Evolutionary conservation across 2,888 invertebrate genomes (phyloP), one percentile per base, ranked within the genome.

Genomic region (Clanis bilineata): DNA sequence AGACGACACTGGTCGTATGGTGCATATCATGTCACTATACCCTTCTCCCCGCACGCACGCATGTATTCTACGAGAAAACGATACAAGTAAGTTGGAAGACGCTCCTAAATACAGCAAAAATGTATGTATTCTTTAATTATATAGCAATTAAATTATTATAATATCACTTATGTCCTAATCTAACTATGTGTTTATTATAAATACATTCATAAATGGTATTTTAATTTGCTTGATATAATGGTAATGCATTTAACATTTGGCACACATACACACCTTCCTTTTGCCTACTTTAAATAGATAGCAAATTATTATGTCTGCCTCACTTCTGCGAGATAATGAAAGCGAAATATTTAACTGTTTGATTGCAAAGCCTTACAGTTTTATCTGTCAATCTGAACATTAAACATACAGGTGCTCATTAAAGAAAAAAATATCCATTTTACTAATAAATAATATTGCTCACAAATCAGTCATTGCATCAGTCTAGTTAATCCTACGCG

Each of bases 31-130:
- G n/a, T n/a, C n/a, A n/a, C n/a, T n/a, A n/a, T n/a, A n/a, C 66
- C 76, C 76, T 72, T 74, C 74, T 69, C 80, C 79, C 72, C 77
- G 64, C 71, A 66, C 74, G 57, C 66, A 76, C 69, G 62, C 73
- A 70, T 76, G 63, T 80, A 78, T 68, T 76, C 85, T 88, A 88
- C 83, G 77, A 87, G 82, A 83, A 87, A 88, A 82, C 78, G 82
- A 88, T 85, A 85, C 67, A 80, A 88, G 89, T 86, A 80, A 88
- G 89, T 86, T 92, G 91, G 91, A 92, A 92, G 91, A 92, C 91
- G 91, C 90, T 83, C 79, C 88, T 90, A 91, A 89, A 88, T 89
- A 92, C 90, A 92, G 90, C 91, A 90, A 87, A 86, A 84, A 84
- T 85, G 81, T 88, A 86, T 88, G 83, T 85, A 86, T 88, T 87